Conservation (phyloP, 2,797 vertebrate species). For the Zalophus californianus region DNA sequence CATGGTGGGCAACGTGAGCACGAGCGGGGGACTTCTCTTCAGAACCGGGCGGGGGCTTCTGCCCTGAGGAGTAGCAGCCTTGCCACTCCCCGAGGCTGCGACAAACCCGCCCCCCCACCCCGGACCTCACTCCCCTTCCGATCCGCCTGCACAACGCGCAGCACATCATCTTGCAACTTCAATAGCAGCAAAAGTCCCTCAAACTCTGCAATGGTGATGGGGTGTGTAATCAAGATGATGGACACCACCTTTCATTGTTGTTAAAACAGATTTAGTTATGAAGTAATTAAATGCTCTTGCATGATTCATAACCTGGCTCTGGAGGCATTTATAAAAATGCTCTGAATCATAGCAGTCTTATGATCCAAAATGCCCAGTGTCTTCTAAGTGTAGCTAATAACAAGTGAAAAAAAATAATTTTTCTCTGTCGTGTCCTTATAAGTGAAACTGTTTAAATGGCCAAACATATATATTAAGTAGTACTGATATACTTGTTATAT, state of each 20-base stretch:
- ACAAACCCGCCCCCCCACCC: not conserved
- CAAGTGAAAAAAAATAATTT: not conserved
- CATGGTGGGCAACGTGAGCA: accelerated
- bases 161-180: not conserved
- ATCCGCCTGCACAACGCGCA: not conserved
- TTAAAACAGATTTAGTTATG: not conserved
- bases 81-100: not conserved
- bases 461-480: not conserved
- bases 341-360: not conserved
- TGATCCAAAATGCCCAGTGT: not conserved
- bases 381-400: not conserved
- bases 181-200: not conserved
- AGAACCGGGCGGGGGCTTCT: too few species aligned
- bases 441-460: not conserved
- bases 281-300: not conserved
- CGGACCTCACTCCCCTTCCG: not conserved
- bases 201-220: not conserved
- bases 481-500: not conserved
- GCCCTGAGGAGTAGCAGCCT: not conserved
- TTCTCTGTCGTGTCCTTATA: not conserved
- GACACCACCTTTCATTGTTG: not conserved
- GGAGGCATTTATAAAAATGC: not conserved
- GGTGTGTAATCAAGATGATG: not conserved
- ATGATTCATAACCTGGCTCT: not conserved
- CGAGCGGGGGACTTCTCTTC: not conserved